Base-by-base conservation (phyloP, 1,140 invertebrate species). In the Pseudobourletiella spinata region DNA sequence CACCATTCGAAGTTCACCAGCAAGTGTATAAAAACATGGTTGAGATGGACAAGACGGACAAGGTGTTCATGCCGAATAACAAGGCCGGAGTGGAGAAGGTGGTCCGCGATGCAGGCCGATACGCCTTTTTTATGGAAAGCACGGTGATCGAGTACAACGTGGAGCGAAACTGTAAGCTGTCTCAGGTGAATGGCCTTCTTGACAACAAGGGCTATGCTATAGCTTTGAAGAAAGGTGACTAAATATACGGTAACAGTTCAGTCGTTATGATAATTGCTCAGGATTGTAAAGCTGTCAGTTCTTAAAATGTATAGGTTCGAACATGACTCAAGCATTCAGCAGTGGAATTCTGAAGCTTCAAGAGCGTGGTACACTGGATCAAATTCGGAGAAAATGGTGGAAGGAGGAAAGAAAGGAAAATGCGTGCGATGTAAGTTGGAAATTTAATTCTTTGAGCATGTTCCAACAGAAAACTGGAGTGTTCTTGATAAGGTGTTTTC, bases 311-410 rank as follows among this genome's bases (percentile, higher is more conserved):
- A 11, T 75, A 91, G 88, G 89, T 78, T 91, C 88, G 2, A 88
- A 88, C 32, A 91, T 89, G 75, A 80, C 87, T 71, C 89, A 87
- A 24, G 86, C 86, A 51, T 89, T 92, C 70, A 91, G 86, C 73
- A 86, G 86, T 42, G 88, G 91, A 29, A 89, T 97, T 67, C 76
- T 96, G 25, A 89, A 91, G 77, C 76, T 97, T 11, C 92, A 95
- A 77, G 93, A 97, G 79, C 87, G 90, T 75, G 92, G 91, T 43
- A 89, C 88, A 76, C 76, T 97, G 48, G 88, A 94, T 72, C 85
- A 89, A 71, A 79, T 96, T 66, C 95, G 95, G 79, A 91, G 89
- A n/a, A 86, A 89, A 74, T 97, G 92, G 93, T 95, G 92, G 92
- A 93, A 93, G 75, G 87, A 91, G 74, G 89, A 88, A 77, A 80